phyloP scores from a whole-genome alignment of 2,113 vertebrate genomes.

The Neodontobutis hainanensis region DNA sequence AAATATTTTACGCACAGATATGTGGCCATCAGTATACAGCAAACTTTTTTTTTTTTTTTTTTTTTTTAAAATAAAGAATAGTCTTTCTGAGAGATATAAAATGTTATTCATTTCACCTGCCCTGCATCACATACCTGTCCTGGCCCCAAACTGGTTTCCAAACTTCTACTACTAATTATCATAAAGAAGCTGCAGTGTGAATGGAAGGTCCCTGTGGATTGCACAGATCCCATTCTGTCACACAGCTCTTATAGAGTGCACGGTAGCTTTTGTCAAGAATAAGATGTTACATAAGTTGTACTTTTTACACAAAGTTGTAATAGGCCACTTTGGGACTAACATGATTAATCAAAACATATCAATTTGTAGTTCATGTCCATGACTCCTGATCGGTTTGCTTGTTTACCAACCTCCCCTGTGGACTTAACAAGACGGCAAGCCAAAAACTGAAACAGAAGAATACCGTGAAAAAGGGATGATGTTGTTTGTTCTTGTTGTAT shows the following conservation, averaged over 20 bases:
- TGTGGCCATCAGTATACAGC: not conserved
- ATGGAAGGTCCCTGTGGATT: constrained; percentile 30
- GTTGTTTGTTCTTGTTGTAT: not conserved
- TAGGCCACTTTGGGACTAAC: too few relatives aligned
- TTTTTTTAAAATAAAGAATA: too few relatives aligned
- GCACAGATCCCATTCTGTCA: constrained; percentile 54
- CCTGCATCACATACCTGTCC: not conserved
- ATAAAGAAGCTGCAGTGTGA: constrained; percentile 23
- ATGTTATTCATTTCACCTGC: not conserved
- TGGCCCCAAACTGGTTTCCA: not conserved
- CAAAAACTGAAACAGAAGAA: not conserved
- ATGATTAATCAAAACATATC: too few relatives aligned
- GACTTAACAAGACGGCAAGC: not conserved
- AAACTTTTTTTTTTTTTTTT: too few relatives aligned
- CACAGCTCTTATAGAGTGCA: constrained; percentile 26
- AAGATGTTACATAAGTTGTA: not conserved
- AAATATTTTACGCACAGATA: constrained; percentile 5
- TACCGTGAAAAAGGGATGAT: not conserved
- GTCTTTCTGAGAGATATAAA: not conserved
- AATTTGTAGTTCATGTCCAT: too few relatives aligned
- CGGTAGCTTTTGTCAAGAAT: constrained; percentile 7
- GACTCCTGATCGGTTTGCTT: not conserved
- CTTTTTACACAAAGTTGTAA: not conserved
- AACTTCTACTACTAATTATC: constrained; percentile 8
- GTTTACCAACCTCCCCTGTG: not conserved